Evolutionary conservation across 2,888 invertebrate genomes (phyloP).

Genomic region (Dryomyza anilis): DNA sequence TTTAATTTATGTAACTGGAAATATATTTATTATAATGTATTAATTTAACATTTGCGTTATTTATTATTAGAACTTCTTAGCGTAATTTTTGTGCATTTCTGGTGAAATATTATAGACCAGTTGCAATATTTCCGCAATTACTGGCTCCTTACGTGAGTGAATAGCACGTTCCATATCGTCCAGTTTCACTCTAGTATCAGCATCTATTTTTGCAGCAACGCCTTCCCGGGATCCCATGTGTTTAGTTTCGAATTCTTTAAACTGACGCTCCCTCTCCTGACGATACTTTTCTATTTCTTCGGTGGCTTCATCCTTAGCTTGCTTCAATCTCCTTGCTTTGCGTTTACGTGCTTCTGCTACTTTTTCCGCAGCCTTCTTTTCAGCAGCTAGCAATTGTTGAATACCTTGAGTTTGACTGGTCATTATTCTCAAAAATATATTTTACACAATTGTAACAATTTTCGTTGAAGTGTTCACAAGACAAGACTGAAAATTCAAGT

Average conservation of each 20-base stretch:
- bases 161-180: conserved; percentile 87
- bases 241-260: conserved; percentile 93
- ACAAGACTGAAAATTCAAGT: conserved; percentile 56
- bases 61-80: conserved; percentile 41
- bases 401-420: conserved; percentile 99
- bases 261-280: conserved; percentile 88
- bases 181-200: conserved; percentile 82
- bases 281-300: conserved; percentile 98
- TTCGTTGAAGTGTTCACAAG: conserved; percentile 37
- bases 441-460: conserved; percentile 26
- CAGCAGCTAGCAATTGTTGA: conserved; percentile 95
- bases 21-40: too few species aligned
- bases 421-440: conserved; percentile 67
- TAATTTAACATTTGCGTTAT: conserved; percentile 6
- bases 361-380: conserved; percentile 98
- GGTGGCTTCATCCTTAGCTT: conserved; percentile 99
- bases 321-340: conserved; percentile 96
- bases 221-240: conserved; percentile 96
- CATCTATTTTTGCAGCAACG: conserved; percentile 89
- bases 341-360: conserved; percentile 98
- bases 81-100: conserved; percentile 88
- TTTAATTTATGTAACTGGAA: too few species aligned
- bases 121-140: conserved; percentile 76
- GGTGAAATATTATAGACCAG: conserved; percentile 92
- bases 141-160: conserved; percentile 75